Percentiles rank a stretch among this genome's conserved stretches.
Conservation (phyloP, 2,797 vertebrate species). For the Salarias fasciatus region DNA sequence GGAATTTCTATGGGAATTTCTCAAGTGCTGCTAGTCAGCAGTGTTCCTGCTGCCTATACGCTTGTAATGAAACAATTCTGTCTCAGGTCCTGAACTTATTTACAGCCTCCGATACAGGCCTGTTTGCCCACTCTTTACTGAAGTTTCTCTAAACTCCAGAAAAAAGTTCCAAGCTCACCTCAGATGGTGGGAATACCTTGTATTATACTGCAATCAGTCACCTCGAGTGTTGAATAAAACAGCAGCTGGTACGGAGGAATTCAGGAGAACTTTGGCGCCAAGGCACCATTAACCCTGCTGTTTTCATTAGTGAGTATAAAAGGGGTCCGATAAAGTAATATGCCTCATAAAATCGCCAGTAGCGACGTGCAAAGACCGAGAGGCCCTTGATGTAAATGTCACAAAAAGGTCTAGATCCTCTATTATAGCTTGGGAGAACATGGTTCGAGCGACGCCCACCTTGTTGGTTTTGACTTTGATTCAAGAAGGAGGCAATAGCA, state of each 20-base stretch:
- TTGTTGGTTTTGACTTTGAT: constrained; percentile 73
- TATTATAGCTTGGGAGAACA: constrained; percentile 35
- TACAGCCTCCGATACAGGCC: neutral
- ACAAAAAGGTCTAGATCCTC: constrained; percentile 57
- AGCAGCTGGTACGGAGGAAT: constrained; percentile 52
- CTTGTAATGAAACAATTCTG: constrained; percentile 3
- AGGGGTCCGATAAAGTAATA: constrained; percentile 60
- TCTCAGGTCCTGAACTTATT: constrained; percentile 14
- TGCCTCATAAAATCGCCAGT: constrained; percentile 63
- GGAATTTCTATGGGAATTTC: constrained; percentile 73
- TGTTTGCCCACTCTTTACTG: neutral
- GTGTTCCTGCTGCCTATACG: constrained; percentile 27
- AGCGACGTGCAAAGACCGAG: constrained; percentile 33
- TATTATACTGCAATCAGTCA: neutral
- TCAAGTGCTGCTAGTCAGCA: constrained; percentile 36
- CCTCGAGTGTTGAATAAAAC: constrained; percentile 20
- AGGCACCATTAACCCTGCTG: constrained; percentile 60
- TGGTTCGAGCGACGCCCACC: constrained; percentile 44
- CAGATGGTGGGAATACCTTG: neutral
- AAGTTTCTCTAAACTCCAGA: no score
- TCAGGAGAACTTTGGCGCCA: constrained; percentile 55
- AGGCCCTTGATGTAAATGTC: constrained; percentile 70
- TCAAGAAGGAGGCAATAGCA: constrained; percentile 57
- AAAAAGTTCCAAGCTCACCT: neutral
- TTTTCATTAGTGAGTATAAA: constrained; percentile 76